Conservation (phyloP, 2,113 vertebrate species). For the Todiramphus saurophagus region DNA sequence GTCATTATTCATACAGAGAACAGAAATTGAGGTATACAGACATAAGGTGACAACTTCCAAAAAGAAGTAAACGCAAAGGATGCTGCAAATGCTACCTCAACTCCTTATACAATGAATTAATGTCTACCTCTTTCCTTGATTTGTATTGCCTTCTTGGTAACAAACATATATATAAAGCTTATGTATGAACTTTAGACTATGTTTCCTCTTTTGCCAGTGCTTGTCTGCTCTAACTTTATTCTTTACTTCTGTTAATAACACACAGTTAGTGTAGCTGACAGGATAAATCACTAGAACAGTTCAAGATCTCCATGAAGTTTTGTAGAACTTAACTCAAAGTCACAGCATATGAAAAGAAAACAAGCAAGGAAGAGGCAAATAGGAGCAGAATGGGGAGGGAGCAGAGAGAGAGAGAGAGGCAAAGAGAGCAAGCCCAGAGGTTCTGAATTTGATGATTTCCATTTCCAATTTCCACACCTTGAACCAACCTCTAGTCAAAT, state of each 20-base stretch:
- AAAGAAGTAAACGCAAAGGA: not conserved
- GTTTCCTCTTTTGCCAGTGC: not conserved
- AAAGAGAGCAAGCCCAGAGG: not conserved
- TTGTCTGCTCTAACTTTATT: not conserved
- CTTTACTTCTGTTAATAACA: not conserved
- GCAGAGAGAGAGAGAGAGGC: not conserved
- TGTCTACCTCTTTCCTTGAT: not conserved
- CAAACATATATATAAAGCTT: not conserved
- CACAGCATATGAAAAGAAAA: not conserved
- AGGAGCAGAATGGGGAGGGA: not conserved
- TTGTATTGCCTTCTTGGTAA: not conserved
- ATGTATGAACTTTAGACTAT: not conserved
- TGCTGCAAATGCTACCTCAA: not conserved
- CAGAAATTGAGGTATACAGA: not conserved
- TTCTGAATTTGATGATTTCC: not conserved
- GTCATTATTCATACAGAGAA: not conserved
- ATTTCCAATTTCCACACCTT: not conserved
- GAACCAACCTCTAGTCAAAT: not conserved
- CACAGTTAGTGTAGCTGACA: not conserved
- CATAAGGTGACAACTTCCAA: not conserved
- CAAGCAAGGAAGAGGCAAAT: not conserved
- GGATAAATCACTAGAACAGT: not conserved
- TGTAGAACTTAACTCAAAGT: not conserved
- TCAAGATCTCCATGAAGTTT: not conserved
- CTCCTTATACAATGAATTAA: not conserved